phyloP scores from a whole-genome alignment of 2,888 invertebrate species.

The Dinocampus coccinellae region DNA sequence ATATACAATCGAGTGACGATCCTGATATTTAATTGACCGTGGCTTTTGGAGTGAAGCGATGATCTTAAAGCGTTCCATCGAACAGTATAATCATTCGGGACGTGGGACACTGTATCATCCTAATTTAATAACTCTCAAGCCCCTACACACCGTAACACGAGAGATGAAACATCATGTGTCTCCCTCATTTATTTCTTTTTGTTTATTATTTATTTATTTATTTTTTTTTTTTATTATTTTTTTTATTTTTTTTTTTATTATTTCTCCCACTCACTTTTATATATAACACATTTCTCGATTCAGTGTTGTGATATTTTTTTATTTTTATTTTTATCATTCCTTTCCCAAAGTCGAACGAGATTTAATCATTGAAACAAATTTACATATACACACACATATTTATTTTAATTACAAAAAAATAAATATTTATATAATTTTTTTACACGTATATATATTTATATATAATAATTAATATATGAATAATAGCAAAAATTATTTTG shows the following conservation, averaged over 20 bases:
- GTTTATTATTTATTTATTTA: constrained; percentile 4
- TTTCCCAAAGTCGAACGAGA: background rate
- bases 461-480: too few species aligned
- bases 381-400: too few species aligned
- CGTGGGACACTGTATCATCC: constrained; percentile 58
- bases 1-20: constrained; percentile 59
- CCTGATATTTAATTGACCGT: constrained; percentile 68
- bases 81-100: constrained; percentile 61
- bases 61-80: constrained; percentile 58
- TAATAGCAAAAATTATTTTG: too few species aligned
- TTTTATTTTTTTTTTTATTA: too few species aligned
- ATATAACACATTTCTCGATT: background rate
- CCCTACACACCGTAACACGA: constrained; percentile 34
- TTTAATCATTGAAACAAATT: background rate
- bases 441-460: too few species aligned
- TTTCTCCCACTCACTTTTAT: constrained; percentile 10
- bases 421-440: too few species aligned
- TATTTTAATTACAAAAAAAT: too few species aligned
- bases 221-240: too few species aligned
- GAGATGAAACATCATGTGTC: constrained; percentile 13
- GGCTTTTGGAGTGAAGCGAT: constrained; percentile 43
- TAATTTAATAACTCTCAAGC: constrained; percentile 53
- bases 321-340: background rate
- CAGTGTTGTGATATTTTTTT: too few species aligned
- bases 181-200: background rate